phyloP scores from a whole-genome alignment of 2,888 invertebrate genomes.

The Leucophora obtusa region DNA sequence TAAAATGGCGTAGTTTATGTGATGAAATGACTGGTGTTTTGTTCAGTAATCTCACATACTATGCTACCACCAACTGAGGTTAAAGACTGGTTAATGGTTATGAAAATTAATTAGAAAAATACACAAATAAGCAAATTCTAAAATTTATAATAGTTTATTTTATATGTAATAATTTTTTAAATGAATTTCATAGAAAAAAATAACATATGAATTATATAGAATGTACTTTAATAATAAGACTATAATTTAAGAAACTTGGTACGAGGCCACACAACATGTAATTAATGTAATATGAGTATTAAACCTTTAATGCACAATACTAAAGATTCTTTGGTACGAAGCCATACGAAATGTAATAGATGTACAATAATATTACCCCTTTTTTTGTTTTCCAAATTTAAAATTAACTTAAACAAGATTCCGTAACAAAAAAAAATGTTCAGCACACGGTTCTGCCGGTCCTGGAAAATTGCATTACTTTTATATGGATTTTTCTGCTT shows the following conservation, averaged over 20 bases:
- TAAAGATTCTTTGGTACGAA: too few species aligned
- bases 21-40: constrained; percentile 45
- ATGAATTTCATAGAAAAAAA: neutral
- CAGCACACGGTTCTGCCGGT: too few species aligned
- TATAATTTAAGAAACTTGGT: neutral
- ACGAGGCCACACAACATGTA: constrained; percentile 1
- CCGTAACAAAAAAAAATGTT: too few species aligned
- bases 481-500: too few species aligned
- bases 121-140: neutral
- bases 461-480: too few species aligned
- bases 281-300: neutral
- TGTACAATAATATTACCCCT: too few species aligned
- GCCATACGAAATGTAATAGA: too few species aligned
- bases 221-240: neutral
- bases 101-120: constrained; percentile 51
- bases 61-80: constrained; percentile 40
- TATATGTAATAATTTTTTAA: neutral
- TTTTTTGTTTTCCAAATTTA: too few species aligned
- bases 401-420: too few species aligned
- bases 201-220: neutral
- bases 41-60: neutral
- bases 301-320: too few species aligned
- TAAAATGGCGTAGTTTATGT: constrained; percentile 63
- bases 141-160: neutral
- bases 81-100: constrained; percentile 50